A percentile compares a stretch with the other conserved stretches of the same genome.
phyloP scores from a whole-genome alignment of 2,797 vertebrate genomes.

The Artibeus lituratus region DNA sequence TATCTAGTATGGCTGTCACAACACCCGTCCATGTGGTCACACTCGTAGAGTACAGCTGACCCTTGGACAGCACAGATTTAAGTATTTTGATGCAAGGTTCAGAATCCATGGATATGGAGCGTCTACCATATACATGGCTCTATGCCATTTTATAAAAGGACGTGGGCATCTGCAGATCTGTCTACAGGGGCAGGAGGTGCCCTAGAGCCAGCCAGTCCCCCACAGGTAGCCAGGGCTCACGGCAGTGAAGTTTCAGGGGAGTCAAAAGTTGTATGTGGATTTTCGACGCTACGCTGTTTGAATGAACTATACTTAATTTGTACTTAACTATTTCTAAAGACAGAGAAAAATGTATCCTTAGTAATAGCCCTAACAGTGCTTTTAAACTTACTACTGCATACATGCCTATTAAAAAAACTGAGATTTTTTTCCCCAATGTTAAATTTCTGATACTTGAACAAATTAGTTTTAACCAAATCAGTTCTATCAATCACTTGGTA shows the following conservation, averaged over 20 bases:
- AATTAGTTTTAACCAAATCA: slow-evolving; percentile 6
- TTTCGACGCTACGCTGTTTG: background rate
- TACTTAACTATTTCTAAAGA: slow-evolving; percentile 26
- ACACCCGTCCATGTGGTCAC: background rate
- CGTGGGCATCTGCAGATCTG: background rate
- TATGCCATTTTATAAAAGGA: background rate
- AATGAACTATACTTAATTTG: slow-evolving; percentile 44
- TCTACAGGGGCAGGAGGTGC: background rate
- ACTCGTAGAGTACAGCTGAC: background rate
- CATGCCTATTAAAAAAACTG: slow-evolving; percentile 31
- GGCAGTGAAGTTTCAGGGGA: background rate
- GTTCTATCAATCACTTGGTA: slow-evolving; percentile 31
- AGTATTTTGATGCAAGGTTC: background rate
- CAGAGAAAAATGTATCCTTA: background rate
- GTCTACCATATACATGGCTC: too few relatives aligned
- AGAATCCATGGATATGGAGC: background rate
- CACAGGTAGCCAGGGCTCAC: background rate
- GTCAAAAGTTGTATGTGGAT: background rate
- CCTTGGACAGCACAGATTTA: background rate
- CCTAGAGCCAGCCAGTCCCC: background rate
- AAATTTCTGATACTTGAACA: slow-evolving; percentile 51
- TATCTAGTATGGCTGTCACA: slow-evolving; percentile 24
- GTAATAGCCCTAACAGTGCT: background rate
- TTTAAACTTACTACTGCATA: slow-evolving; percentile 47
- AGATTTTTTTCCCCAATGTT: slow-evolving; percentile 21